Percentiles rank a stretch among this genome's conserved stretches.
These are phyloP conservation scores for Lagodon rhomboides DNA, from an alignment of 2,797 vertebrate species.

Conservation along the genomic window DNA sequence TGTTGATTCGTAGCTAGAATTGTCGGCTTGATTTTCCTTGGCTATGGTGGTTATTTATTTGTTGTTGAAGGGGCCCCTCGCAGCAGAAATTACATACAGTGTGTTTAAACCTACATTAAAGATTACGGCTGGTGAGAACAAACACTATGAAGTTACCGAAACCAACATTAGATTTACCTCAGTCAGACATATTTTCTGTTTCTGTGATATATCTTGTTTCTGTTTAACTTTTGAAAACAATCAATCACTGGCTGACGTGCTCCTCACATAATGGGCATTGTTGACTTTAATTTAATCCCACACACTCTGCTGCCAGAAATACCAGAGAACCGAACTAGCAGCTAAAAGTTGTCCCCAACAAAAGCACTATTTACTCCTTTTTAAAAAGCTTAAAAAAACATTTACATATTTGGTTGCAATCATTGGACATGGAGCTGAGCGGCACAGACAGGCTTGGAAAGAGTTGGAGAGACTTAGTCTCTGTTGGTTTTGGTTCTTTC, in stretches of 20 bases:
- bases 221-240: slow-evolving; percentile 4
- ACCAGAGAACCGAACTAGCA: background rate
- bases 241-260: background rate
- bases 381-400: background rate
- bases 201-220: background rate
- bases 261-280: background rate
- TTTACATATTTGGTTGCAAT: background rate
- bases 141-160: background rate
- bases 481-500: slow-evolving; percentile 4
- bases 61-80: no score
- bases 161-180: background rate
- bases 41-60: no score
- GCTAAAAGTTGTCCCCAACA: background rate
- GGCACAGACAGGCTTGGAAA: background rate
- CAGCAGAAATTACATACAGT: no score
- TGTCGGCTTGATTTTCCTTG: no score
- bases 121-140: background rate
- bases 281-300: background rate
- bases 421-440: background rate
- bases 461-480: background rate
- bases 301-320: background rate
- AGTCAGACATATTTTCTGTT: background rate
- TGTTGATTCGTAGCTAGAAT: no score
- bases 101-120: background rate
- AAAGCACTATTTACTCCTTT: background rate